Evolutionary conservation across 2,888 invertebrate species (phyloP).

Genomic region (Lydus trimaculatus): DNA sequence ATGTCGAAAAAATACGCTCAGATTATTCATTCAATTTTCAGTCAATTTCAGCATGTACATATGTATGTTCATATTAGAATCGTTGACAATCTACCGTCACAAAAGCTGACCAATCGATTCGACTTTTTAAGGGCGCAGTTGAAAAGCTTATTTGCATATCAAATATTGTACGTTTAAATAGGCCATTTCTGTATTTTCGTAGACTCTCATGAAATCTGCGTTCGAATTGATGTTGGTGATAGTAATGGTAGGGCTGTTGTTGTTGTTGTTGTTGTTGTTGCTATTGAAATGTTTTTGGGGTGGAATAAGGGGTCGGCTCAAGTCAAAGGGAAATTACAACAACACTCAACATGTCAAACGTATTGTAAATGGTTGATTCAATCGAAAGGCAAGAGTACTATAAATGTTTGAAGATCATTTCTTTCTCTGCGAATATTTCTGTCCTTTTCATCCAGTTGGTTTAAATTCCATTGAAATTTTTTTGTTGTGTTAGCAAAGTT

Average conservation of each 20-base stretch:
- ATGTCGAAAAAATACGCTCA: not conserved
- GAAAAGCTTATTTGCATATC: conserved; percentile 24
- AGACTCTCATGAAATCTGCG: not conserved
- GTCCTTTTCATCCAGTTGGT: not conserved
- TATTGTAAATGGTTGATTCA: conserved; percentile 7
- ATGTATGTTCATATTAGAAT: conserved; percentile 12
- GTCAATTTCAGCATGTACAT: conserved; percentile 20
- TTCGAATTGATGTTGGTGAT: conserved; percentile 22
- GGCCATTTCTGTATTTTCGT: conserved; percentile 1
- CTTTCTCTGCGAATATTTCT: not conserved
- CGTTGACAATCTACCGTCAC: conserved; percentile 19
- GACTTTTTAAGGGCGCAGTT: conserved; percentile 13
- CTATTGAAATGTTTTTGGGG: conserved; percentile 4
- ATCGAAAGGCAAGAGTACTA: conserved; percentile 2
- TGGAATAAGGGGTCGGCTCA: not conserved
- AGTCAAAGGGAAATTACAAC: conserved; percentile 10
- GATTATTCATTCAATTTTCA: conserved; percentile 22
- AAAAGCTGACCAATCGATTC: conserved; percentile 29
- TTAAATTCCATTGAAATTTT: not conserved
- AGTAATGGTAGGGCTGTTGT: conserved; percentile 3
- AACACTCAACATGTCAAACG: conserved; percentile 8
- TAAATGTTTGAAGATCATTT: conserved; percentile 1
- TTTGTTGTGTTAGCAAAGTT: not conserved
- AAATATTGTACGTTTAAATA: conserved; percentile 16
- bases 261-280: not conserved